Evolutionary conservation across 2,888 invertebrate genomes (phyloP), one percentile per base, ranked within the genome.

Genomic region (Lathronympha strigana): DNA sequence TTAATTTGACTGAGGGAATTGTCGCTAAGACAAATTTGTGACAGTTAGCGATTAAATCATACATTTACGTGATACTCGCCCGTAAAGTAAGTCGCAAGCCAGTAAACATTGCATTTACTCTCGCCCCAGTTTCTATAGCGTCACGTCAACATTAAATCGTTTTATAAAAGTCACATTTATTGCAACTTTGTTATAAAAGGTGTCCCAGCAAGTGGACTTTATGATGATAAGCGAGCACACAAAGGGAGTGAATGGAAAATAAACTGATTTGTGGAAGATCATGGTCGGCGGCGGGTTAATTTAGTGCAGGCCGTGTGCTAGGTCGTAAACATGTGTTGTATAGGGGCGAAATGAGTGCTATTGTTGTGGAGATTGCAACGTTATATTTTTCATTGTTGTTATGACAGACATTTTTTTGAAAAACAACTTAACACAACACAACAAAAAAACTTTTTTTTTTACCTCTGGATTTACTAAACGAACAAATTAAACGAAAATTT

Each of bases 211-310:
- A 61, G 47, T 61, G 66, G 60, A 61, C 47, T 66, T 66, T 66
- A 66, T 38, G 66, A 66, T 66, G 61, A 61, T 66, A 66, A 66
- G 66, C 49, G 66, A 54, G 47, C 54, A 54, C 66, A 66, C 66
- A 61, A 66, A 66, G 61, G 60, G 66, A 38, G 47, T 60, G 60
- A 61, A 66, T 54, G 66, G 61, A 54, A 66, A 47, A 66, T 61
- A 66, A 66, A 66, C 47, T 66, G 66, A 61, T 66, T 66, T 66
- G 66, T 54, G 66, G 66, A 61, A 66, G 66, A 66, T 66, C 66
- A 66, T 66, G 66, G 66, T 61, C 60, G 38, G 28, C 45, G 66
- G 49, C 31, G 38, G 60, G 53, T 49, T 66, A 60, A 66, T 54
- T 66, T 60, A 61, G 38, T 54, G 36, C 58, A 50, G 57, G 40